Conservation (phyloP, 2,113 vertebrate species). For the Psophia crepitans region DNA sequence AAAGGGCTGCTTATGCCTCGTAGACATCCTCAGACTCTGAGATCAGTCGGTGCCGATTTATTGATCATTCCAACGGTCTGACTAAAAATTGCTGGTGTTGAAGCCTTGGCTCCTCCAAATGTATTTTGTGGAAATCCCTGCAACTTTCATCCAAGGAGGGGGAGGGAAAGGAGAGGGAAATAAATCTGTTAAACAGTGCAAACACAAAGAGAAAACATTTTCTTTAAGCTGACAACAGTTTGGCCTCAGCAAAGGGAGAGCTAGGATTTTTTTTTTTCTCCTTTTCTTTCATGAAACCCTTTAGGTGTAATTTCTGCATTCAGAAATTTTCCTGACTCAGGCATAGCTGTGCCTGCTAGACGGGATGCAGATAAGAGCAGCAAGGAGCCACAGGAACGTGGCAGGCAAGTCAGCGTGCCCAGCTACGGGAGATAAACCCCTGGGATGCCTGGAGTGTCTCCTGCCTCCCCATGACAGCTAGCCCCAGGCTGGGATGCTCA, state of each 20-base stretch:
- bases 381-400: accelerated
- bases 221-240: slow-evolving; percentile 6
- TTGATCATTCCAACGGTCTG: slow-evolving; percentile 29
- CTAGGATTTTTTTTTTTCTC: neutral
- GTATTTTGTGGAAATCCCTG: slow-evolving; percentile 59
- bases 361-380: neutral
- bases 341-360: neutral
- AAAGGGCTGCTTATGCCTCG: slow-evolving; percentile 36
- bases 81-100: slow-evolving; percentile 36
- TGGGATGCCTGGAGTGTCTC: neutral
- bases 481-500: neutral
- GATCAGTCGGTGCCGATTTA: slow-evolving; percentile 38
- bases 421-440: neutral
- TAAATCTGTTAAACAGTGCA: slow-evolving; percentile 42
- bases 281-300: neutral
- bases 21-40: slow-evolving; percentile 57
- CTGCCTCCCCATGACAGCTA: neutral
- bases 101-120: slow-evolving; percentile 27
- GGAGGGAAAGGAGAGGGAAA: neutral
- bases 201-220: slow-evolving; percentile 40
- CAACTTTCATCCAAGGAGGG: neutral
- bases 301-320: neutral
- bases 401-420: neutral
- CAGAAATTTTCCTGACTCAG: neutral
- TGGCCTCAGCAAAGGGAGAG: neutral